Evolutionary conservation across 2,888 invertebrate species (phyloP), one percentile per base, ranked within the genome.

Genomic region (Melieria crassipennis): DNA sequence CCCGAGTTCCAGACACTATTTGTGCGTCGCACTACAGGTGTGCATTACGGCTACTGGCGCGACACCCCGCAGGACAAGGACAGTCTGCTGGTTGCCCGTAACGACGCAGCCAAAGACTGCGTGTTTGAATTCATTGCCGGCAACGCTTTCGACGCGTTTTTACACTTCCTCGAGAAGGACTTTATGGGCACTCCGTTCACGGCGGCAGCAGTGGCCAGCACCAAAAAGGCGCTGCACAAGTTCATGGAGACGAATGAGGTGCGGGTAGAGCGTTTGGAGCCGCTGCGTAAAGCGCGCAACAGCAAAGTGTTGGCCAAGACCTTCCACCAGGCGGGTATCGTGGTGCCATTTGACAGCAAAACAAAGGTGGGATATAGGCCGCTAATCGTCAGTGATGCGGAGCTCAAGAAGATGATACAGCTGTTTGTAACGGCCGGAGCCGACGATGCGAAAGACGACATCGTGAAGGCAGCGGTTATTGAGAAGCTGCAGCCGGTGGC

Each of bases 1-100:
- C 98, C 98, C 9, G 98, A 98, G 87, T 94, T 97, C 86, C 94
- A 96, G 90, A 93, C 95, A 4, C 88, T 95, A 56, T 84, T 95
- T 65, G 92, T 91, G 42, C 91, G 92, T 81, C 90, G 91, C 64
- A 89, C 89, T 64, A 91, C 90, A 72, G 92, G 93, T 74, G 91
- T 91, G 77, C 97, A 98, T 84, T 91, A 95, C 80, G 97, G 97
- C 6, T 98, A 97, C 86, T 97, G 92, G 88, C 90, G 96, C 81
- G 97, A 98, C 88, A 90, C 91, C 73, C 94, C 94, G 0, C 88
- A 90, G 47, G 91, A 92, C 70, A 86, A 89, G 55, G 94, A 96
- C 48, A 89, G 90, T 6, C 92, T 97, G 84, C 62, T 86, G 7
- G 87, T 98, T 57, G 97, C 92, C 0, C 90, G 91, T 75, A 97